Conservation (phyloP, 1,140 invertebrate species). For the Prorops nasuta region DNA sequence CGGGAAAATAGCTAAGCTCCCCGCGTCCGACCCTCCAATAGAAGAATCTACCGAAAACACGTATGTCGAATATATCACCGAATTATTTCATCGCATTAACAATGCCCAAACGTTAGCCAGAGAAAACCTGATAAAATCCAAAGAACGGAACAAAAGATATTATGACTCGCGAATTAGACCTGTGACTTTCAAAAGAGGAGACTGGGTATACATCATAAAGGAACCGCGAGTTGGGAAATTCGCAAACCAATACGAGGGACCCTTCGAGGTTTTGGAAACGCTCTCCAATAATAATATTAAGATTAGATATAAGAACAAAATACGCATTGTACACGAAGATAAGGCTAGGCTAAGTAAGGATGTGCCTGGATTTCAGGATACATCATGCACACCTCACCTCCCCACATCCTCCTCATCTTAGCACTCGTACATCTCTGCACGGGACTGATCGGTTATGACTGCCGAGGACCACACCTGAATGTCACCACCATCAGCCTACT, state of each 20-base stretch:
- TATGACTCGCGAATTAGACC: slow-evolving; percentile 1
- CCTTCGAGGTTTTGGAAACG: slow-evolving; percentile 3
- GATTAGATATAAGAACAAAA: slow-evolving; percentile 1
- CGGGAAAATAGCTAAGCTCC: too few relatives aligned
- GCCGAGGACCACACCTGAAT: too few relatives aligned
- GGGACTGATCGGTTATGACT: too few relatives aligned
- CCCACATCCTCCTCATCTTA: too few relatives aligned
- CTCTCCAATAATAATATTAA: slow-evolving; percentile 1
- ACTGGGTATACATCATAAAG: slow-evolving; percentile 5
- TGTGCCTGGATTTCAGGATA: too few relatives aligned
- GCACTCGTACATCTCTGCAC: too few relatives aligned
- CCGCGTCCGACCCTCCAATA: too few relatives aligned
- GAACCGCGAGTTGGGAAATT: slow-evolving; percentile 4
- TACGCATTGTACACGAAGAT: slow-evolving; percentile 2
- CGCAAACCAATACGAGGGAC: background rate
- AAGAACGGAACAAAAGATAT: slow-evolving; percentile 1
- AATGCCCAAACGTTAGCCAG: background rate
- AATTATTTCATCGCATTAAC: background rate
- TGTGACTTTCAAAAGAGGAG: background rate
- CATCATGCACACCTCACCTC: too few relatives aligned
- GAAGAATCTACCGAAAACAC: background rate
- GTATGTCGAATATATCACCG: slow-evolving; percentile 1
- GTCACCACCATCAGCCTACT: too few relatives aligned
- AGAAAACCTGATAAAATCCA: slow-evolving; percentile 2
- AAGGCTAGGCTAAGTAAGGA: too few relatives aligned